Conservation (phyloP, 2,113 vertebrate species). For the Crotalus horridus region DNA sequence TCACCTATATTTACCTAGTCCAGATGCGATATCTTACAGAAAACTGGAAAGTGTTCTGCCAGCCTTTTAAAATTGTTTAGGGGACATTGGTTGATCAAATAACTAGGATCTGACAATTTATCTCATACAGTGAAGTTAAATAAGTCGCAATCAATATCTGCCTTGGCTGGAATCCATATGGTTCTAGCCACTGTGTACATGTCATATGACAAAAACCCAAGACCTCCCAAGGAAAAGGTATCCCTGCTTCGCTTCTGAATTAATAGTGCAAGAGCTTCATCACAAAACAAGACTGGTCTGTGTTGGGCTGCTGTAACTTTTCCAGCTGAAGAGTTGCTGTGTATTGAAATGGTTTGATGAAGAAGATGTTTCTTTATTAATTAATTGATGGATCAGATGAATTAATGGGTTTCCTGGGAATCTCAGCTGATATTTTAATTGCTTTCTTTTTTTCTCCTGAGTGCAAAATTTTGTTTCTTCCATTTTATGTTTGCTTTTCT, state of each 20-base stretch:
- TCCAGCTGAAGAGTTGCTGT: conserved; percentile 47
- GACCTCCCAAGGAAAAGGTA: conserved; percentile 61
- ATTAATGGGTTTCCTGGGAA: conserved; percentile 40
- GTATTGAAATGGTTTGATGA: conserved; percentile 41
- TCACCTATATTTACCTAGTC: neutral
- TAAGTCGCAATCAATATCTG: conserved; percentile 55
- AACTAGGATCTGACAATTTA: neutral
- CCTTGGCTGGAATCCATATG: conserved; percentile 41
- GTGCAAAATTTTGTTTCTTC: conserved; percentile 32
- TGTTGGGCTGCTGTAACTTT: conserved; percentile 43
- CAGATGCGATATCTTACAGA: neutral
- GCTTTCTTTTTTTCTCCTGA: neutral
- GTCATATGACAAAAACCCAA: conserved; percentile 55
- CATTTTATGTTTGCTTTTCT: conserved; percentile 39
- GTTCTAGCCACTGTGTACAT: conserved; percentile 53
- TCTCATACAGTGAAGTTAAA: conserved; percentile 17
- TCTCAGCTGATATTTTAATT: conserved; percentile 46
- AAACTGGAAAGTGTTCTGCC: neutral
- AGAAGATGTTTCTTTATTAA: conserved; percentile 52
- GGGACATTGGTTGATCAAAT: neutral
- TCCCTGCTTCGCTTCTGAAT: conserved; percentile 53
- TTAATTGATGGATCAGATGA: conserved; percentile 46
- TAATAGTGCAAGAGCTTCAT: conserved; percentile 41
- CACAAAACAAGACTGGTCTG: conserved; percentile 50
- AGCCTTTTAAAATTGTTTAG: neutral